Percentiles rank a stretch among this genome's conserved stretches.
Evolutionary conservation across 2,797 vertebrate species (phyloP).

Genomic region (Falco novaeseelandiae): DNA sequence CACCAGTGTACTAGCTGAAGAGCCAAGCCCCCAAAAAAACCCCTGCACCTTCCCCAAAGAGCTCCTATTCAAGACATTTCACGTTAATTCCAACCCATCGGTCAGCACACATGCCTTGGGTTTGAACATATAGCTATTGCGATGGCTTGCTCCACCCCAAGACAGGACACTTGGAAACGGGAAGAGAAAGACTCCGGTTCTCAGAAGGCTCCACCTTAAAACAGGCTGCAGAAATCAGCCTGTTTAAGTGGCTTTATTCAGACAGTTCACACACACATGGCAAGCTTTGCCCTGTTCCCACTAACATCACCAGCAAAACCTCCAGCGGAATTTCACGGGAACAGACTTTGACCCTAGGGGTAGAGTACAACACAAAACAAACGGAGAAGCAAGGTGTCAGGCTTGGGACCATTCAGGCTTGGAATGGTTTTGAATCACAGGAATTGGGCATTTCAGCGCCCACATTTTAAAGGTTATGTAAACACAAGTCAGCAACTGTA

Average conservation of each 20-base stretch:
- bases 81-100: accelerated
- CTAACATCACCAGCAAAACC: background rate
- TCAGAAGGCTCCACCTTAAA: background rate
- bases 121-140: background rate
- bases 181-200: background rate
- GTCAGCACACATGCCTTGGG: background rate
- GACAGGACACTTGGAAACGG: background rate
- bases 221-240: background rate
- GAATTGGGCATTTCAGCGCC: conserved; percentile 25
- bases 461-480: conserved; percentile 29
- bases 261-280: background rate
- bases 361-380: background rate
- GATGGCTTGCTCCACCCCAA: background rate
- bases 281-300: background rate
- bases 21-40: background rate
- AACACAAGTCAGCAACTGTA: conserved; percentile 47
- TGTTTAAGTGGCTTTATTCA: background rate
- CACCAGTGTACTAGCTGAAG: background rate
- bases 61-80: no score
- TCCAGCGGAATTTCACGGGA: background rate
- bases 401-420: conserved; percentile 8
- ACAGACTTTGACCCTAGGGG: background rate
- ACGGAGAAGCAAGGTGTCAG: background rate
- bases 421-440: conserved; percentile 62
- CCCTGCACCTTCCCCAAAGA: background rate